Evolutionary conservation across 2,888 invertebrate genomes (phyloP), one percentile per base, ranked within the genome.

Genomic region (Acronicta leporina): DNA sequence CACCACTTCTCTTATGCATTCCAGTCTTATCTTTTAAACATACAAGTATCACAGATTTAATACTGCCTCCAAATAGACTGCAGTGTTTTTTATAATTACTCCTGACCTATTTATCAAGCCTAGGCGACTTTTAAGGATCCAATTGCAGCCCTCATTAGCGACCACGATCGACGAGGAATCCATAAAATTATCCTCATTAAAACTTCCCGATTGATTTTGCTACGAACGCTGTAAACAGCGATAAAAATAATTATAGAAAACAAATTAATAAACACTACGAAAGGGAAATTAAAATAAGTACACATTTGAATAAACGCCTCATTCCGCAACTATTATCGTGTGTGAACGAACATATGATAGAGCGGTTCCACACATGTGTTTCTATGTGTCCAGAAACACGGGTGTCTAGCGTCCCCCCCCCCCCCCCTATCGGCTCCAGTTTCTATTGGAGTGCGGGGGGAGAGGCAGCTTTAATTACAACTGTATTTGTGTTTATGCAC

Each of bases 401-500:
- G 53, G 63, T 58, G 46, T 43, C 54, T 66, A 53, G 57, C 67
- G 56, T 15, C 53, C 48, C 53, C 73, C 77, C 76, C 75, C 14
- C 53, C 48, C 53, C 73, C 77, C 76, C 75, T 70, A 69, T 71
- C 63, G 73, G 68, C 61, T 67, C 75, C 63, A 73, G 67, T 58
- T 67, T 56, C 63, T 54, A 57, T n/a, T 47, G 59, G 71, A 30
- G 66, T 43, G 76, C 68, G 79, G 77, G 83, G 66, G 78, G 64
- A 58, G 70, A 50, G 83, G 80, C 55, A 74, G 75, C 73, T 83
- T 82, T 83, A 83, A 86, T 87, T 85, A 86, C 81, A 83, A 79
- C 79, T 76, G 82, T 81, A 75, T 82, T 77, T 73, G 79, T 77
- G 81, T 85, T 75, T 67, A 75, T 76, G 80, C 84, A 84, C 81